A percentile compares a stretch with the other conserved stretches of the same genome.
Evolutionary conservation across 2,113 vertebrate genomes (phyloP).

Genomic region (Laticauda colubrina): DNA sequence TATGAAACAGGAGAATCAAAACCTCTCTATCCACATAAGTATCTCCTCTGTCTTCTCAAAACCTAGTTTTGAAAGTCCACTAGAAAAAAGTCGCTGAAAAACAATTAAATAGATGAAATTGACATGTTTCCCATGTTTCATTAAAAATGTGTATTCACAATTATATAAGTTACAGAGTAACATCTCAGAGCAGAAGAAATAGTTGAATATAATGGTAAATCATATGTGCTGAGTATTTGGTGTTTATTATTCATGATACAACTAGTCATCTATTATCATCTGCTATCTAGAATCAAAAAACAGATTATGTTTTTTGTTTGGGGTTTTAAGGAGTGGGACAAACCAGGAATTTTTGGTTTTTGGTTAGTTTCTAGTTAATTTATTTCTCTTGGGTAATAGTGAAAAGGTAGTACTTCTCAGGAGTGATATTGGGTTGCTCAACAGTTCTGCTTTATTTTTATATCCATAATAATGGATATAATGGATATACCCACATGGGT

Average conservation of each 20-base stretch:
- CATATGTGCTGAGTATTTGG: background rate
- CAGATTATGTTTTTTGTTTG: background rate
- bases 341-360: background rate
- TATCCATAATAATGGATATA: background rate
- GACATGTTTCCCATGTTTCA: background rate
- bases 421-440: background rate
- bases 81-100: background rate
- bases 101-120: background rate
- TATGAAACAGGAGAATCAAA: background rate
- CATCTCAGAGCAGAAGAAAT: background rate
- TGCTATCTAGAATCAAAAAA: background rate
- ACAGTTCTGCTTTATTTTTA: background rate
- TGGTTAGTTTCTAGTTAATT: background rate
- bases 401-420: background rate
- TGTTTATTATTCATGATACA: background rate
- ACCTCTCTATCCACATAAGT: background rate
- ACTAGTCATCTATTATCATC: background rate
- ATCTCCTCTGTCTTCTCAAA: background rate
- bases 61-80: background rate
- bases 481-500: background rate
- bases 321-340: background rate
- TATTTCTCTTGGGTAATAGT: background rate
- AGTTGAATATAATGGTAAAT: background rate
- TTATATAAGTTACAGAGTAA: background rate
- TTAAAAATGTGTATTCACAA: background rate